Base-by-base conservation (phyloP, 2,797 vertebrate species). In the Hypotaenidia philippensis region DNA sequence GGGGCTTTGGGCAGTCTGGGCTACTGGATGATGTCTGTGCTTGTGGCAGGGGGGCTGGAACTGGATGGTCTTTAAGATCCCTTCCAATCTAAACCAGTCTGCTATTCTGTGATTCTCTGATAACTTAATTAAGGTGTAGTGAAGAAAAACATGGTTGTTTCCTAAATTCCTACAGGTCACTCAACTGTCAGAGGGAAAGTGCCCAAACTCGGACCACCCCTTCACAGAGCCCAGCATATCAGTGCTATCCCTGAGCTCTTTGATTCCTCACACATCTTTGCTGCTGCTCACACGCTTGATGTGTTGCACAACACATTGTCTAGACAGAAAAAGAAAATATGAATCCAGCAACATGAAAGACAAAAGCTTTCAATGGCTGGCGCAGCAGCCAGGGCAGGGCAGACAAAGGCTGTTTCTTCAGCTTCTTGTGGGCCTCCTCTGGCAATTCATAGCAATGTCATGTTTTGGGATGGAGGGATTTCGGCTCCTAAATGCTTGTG, bases 251-350 rank as follows among this genome's bases (percentile, higher is more conserved):
- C 49, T 59, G 4, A 41, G 49, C 16, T 79, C 12, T 79, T 32
- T 34, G 6, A 6, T 63, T 83, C 53, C n/a, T 52, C 44, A 16
- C 0, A 1, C 22, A 74, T 65, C n/a, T 40, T 75, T 55, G 19
- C 19, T 32, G 31, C 21, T 41, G 22, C 25, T 76, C 22, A 21
- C 29, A 20, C 25, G 8, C 34, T 77, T 70, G 23, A 13, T 22
- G 16, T 36, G 6, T 31, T 60, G 50, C 16, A 5, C 18, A 14
- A 5, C 38, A 12, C 32, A 71, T 1, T 0, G 1, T 10, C n/a
- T 36, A 49, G 12, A 7, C 29, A 90, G 64, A 49, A 59, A 34
- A 75, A 53, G 22, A 90, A 87, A 63, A 40, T 29, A 49, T 3
- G 5, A 80, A 45, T 57, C 47, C 65, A 84, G 13, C 12, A 17